A percentile compares a stretch with the other conserved stretches of the same genome.
These are phyloP conservation scores for Laspeyria flexula DNA, from an alignment of 2,888 invertebrate species.

Conservation along the genomic window DNA sequence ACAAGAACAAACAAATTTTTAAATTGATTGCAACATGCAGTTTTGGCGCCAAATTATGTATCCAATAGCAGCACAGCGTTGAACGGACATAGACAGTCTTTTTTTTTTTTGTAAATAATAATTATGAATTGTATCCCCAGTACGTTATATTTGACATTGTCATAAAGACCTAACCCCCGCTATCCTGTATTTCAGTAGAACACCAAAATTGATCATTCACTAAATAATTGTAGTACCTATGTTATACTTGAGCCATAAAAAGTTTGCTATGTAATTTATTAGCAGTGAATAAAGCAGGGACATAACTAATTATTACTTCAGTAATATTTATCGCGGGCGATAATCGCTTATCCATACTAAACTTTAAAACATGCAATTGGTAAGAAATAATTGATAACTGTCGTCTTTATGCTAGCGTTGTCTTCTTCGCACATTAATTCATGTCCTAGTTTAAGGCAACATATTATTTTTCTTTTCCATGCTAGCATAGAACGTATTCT, in stretches of 20 bases:
- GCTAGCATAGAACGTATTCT: slow-evolving; percentile 30
- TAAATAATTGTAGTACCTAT: slow-evolving; percentile 23
- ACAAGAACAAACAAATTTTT: neutral
- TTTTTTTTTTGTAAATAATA: too few relatives aligned
- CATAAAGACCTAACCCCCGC: neutral
- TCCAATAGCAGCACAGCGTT: too few relatives aligned
- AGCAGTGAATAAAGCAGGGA: slow-evolving; percentile 34
- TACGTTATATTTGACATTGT: neutral
- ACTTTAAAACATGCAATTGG: slow-evolving; percentile 7
- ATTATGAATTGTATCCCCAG: neutral
- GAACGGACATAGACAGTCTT: too few relatives aligned
- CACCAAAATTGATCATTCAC: slow-evolving; percentile 18
- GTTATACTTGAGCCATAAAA: slow-evolving; percentile 33
- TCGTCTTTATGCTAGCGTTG: slow-evolving; percentile 21
- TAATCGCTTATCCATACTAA: slow-evolving; percentile 11
- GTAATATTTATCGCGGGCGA: slow-evolving; percentile 25
- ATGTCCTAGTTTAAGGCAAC: slow-evolving; percentile 8
- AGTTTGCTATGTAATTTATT: slow-evolving; percentile 33
- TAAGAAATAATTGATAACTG: slow-evolving; percentile 6
- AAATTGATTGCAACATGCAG: neutral
- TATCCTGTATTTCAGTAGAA: slow-evolving; percentile 11
- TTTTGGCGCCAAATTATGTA: neutral
- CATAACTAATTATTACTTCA: slow-evolving; percentile 16
- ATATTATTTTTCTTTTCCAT: slow-evolving; percentile 6
- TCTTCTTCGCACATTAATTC: slow-evolving; percentile 1